These are phyloP conservation scores for Ectropis grisescens DNA, from an alignment of 1,140 invertebrate genomes.

Conservation along the genomic window DNA sequence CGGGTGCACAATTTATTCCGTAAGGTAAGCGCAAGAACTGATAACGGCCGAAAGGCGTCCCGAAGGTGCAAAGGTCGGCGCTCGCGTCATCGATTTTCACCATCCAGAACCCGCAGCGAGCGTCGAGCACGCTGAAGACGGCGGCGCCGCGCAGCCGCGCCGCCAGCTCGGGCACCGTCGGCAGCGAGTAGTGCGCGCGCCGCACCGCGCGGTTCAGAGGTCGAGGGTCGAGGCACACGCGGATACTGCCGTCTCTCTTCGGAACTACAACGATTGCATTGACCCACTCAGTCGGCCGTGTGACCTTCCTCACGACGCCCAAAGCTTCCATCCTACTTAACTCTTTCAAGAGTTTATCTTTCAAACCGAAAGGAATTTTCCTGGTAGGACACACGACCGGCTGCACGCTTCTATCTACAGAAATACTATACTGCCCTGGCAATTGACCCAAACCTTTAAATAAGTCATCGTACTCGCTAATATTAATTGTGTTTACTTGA, in stretches of 20 bases:
- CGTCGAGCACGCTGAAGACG: not conserved
- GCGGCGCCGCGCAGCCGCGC: not conserved
- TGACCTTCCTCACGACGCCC: not conserved
- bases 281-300: too few relatives aligned
- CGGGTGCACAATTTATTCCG: constrained; percentile 14
- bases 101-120: not conserved
- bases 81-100: constrained; percentile 7
- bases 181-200: too few relatives aligned
- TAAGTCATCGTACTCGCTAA: constrained; percentile 7
- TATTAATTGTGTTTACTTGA: too few relatives aligned
- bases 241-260: constrained; percentile 2
- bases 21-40: constrained; percentile 19
- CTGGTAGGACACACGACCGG: constrained; percentile 7
- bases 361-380: constrained; percentile 8
- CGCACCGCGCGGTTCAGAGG: constrained; percentile 4
- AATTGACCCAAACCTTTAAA: constrained; percentile 9
- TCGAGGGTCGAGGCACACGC: too few relatives aligned
- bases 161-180: too few relatives aligned
- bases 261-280: not conserved
- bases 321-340: too few relatives aligned
- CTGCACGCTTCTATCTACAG: constrained; percentile 1
- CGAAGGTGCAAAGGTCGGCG: constrained; percentile 17
- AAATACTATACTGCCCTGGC: constrained; percentile 9
- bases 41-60: constrained; percentile 18
- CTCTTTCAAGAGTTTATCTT: too few relatives aligned